phyloP scores from a whole-genome alignment of 2,113 vertebrate species.

The Bungarus multicinctus region DNA sequence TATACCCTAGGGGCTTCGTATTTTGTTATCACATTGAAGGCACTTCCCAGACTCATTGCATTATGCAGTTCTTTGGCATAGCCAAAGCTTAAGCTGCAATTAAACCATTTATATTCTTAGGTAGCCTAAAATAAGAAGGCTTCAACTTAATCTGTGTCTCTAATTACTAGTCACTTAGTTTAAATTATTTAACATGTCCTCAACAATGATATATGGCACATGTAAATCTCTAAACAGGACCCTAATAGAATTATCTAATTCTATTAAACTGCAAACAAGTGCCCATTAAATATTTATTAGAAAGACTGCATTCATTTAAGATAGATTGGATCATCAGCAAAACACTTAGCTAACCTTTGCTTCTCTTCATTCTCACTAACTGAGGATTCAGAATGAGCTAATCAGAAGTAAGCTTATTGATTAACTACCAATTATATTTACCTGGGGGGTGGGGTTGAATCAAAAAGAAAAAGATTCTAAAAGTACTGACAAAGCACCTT shows the following conservation, averaged over 20 bases:
- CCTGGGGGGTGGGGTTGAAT: constrained; percentile 60
- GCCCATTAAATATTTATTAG: constrained; percentile 77
- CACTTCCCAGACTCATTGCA: constrained; percentile 61
- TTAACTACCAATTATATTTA: constrained; percentile 67
- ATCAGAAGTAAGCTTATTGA: constrained; percentile 65
- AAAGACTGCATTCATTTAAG: constrained; percentile 68
- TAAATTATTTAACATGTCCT: constrained; percentile 77
- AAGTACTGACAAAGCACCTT: constrained; percentile 56
- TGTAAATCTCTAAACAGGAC: constrained; percentile 70
- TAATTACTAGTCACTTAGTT: constrained; percentile 75
- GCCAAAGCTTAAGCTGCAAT: constrained; percentile 37
- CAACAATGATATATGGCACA: constrained; percentile 66
- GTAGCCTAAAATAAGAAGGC: constrained; percentile 48
- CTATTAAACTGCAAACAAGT: constrained; percentile 77
- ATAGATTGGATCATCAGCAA: constrained; percentile 68
- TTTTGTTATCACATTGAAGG: constrained; percentile 66
- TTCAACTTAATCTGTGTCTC: constrained; percentile 64
- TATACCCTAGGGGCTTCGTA: constrained; percentile 65
- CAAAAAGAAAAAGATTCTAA: constrained; percentile 56
- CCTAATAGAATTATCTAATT: constrained; percentile 79
- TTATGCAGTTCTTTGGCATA: constrained; percentile 50
- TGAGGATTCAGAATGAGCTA: constrained; percentile 51
- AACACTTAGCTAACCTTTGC: constrained; percentile 54
- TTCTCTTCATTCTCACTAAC: constrained; percentile 30
- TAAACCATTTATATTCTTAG: constrained; percentile 45